Percentiles rank a stretch among this genome's conserved stretches.
Conservation (phyloP, 92 coral and sea anemone species). For the Phymanthus crucifer region DNA sequence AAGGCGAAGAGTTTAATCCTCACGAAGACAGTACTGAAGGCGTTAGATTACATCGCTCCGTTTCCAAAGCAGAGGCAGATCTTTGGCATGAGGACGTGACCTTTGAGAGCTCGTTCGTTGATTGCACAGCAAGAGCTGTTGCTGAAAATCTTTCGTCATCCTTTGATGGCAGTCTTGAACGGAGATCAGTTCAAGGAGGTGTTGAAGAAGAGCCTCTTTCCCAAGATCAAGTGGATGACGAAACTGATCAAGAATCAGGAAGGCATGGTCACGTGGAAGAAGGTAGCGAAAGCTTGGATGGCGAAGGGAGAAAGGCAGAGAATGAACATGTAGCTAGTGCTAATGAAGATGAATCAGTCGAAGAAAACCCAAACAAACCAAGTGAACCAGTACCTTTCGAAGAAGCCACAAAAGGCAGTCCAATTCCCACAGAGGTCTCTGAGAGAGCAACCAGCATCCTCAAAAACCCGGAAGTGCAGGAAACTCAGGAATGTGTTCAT, state of each 20-base stretch:
- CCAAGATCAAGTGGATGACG: neutral
- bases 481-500: constrained; percentile 2
- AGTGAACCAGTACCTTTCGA: neutral
- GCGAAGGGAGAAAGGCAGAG: too few species aligned
- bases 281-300: neutral
- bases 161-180: neutral
- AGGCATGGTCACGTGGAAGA: neutral
- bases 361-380: neutral
- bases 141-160: neutral
- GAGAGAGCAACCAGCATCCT: constrained; percentile 19
- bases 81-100: constrained; percentile 24
- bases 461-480: constrained; percentile 4
- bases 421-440: constrained; percentile 40
- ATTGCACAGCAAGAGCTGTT: neutral
- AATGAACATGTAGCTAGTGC: neutral
- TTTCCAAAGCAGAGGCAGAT: constrained; percentile 15
- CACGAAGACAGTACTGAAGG: constrained; percentile 57
- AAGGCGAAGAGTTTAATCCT: constrained; percentile 47
- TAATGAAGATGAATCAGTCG: neutral
- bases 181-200: neutral
- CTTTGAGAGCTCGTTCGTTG: neutral
- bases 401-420: neutral
- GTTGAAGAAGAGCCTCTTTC: neutral
- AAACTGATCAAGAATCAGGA: neutral
- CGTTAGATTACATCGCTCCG: constrained; percentile 32